These are phyloP conservation scores for Xenentodon cancila DNA, from an alignment of 2,797 vertebrate genomes.

Conservation along the genomic window DNA sequence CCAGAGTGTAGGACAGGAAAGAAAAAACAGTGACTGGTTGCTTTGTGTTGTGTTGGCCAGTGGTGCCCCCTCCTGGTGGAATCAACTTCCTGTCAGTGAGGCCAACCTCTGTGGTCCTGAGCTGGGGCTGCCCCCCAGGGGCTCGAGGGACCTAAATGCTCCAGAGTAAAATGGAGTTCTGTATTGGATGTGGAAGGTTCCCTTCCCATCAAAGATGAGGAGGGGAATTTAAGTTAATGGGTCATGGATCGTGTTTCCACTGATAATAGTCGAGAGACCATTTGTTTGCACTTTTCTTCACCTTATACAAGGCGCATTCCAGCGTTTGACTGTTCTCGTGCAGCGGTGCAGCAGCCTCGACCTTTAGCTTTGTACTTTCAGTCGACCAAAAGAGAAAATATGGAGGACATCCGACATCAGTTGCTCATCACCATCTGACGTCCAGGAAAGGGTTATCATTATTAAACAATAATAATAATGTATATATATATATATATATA, in stretches of 20 bases:
- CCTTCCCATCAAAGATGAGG: conserved; percentile 15
- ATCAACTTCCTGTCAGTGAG: conserved; percentile 30
- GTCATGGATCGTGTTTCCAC: conserved; percentile 14
- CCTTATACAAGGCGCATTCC: neutral
- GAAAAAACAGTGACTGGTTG: neutral
- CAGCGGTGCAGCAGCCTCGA: conserved; percentile 22
- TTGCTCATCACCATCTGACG: conserved; percentile 21
- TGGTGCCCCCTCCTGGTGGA: conserved; percentile 57
- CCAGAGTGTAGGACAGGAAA: too few relatives aligned
- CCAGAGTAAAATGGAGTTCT: conserved; percentile 26
- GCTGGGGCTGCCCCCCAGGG: neutral
- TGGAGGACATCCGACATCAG: conserved; percentile 27
- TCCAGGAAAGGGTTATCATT: conserved; percentile 11
- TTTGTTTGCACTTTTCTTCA: too few relatives aligned
- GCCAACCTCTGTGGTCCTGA: conserved; percentile 12
- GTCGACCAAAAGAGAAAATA: conserved; percentile 34
- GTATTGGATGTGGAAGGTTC: fast-evolving
- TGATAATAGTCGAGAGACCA: conserved; percentile 11
- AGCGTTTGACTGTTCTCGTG: conserved; percentile 2
- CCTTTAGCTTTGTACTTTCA: conserved; percentile 23
- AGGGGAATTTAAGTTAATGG: conserved; percentile 25
- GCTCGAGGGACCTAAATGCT: conserved; percentile 1
- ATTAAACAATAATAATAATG: too few relatives aligned
- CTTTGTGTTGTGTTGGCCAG: conserved; percentile 31
- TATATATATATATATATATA: too few relatives aligned